Percentiles rank a stretch among this genome's conserved stretches.
phyloP scores from a whole-genome alignment of 1,140 invertebrate species.

The Zaprionus camerounensis region DNA sequence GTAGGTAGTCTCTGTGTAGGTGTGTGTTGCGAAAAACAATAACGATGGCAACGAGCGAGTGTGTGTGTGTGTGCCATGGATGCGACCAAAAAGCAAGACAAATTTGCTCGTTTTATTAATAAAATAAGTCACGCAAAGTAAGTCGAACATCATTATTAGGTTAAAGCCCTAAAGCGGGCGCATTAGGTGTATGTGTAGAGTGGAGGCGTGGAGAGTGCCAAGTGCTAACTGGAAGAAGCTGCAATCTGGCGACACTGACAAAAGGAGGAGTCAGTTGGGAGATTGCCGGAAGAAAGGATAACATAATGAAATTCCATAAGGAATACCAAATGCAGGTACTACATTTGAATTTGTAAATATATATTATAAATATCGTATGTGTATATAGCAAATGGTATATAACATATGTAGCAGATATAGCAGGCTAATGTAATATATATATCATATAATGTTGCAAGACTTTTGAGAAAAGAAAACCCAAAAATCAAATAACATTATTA shows the following conservation, averaged over 20 bases:
- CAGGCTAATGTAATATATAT: too few relatives aligned
- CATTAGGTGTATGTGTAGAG: slow-evolving; percentile 53
- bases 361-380: too few relatives aligned
- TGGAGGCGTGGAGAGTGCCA: background rate
- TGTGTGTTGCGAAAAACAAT: slow-evolving; percentile 37
- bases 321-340: too few relatives aligned
- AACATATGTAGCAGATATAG: too few relatives aligned
- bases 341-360: too few relatives aligned
- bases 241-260: background rate
- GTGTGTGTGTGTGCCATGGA: slow-evolving; percentile 3
- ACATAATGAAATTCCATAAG: too few relatives aligned
- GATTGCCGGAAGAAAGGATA: background rate
- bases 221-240: background rate
- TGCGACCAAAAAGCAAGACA: slow-evolving; percentile 80
- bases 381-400: too few relatives aligned
- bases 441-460: too few relatives aligned
- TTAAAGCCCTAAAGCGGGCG: slow-evolving; percentile 81
- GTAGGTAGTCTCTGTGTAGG: background rate
- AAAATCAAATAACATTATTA: too few relatives aligned
- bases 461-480: too few relatives aligned
- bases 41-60: slow-evolving; percentile 29
- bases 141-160: slow-evolving; percentile 83
- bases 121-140: slow-evolving; percentile 83
- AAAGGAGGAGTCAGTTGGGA: background rate
- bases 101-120: slow-evolving; percentile 83